Conservation (phyloP, 2,888 invertebrate species). For the Clostera curtula region DNA sequence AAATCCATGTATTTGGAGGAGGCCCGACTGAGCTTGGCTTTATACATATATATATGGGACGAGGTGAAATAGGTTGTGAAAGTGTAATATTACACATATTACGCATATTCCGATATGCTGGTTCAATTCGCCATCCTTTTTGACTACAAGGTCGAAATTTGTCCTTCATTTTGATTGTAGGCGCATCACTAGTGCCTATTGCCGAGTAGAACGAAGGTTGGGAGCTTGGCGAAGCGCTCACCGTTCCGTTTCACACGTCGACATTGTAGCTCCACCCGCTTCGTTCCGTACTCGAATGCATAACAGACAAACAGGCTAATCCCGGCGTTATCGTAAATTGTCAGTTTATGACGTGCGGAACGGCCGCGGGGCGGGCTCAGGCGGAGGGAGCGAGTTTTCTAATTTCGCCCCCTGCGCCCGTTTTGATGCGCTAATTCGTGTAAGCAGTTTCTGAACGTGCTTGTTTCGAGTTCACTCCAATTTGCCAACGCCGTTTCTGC, state of each 20-base stretch:
- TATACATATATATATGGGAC: too few relatives aligned
- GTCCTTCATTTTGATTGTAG: too few relatives aligned
- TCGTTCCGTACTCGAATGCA: slow-evolving; percentile 52
- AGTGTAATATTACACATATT: too few relatives aligned
- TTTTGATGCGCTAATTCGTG: slow-evolving; percentile 74
- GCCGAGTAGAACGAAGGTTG: slow-evolving; percentile 21
- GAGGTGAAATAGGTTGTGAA: too few relatives aligned
- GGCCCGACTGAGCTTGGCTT: too few relatives aligned
- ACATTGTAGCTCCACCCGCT: slow-evolving; percentile 33
- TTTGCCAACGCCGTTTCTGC: slow-evolving; percentile 34
- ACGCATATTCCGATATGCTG: too few relatives aligned
- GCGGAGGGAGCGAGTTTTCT: slow-evolving; percentile 58
- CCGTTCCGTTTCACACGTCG: slow-evolving; percentile 41
- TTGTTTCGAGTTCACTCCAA: slow-evolving; percentile 67
- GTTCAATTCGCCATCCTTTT: too few relatives aligned
- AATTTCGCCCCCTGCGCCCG: slow-evolving; percentile 69
- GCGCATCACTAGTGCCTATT: too few relatives aligned
- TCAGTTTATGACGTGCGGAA: slow-evolving; percentile 77
- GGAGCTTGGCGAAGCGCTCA: slow-evolving; percentile 19
- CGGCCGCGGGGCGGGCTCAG: slow-evolving; percentile 45
- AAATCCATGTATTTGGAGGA: too few relatives aligned
- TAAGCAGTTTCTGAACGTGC: slow-evolving; percentile 74
- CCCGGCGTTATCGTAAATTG: slow-evolving; percentile 76
- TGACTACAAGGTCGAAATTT: too few relatives aligned
- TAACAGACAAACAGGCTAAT: slow-evolving; percentile 74